A percentile compares a stretch with the other conserved stretches of the same genome.
Conservation (phyloP, 2,797 vertebrate genomes). For the Buphagus erythrorhynchus region DNA sequence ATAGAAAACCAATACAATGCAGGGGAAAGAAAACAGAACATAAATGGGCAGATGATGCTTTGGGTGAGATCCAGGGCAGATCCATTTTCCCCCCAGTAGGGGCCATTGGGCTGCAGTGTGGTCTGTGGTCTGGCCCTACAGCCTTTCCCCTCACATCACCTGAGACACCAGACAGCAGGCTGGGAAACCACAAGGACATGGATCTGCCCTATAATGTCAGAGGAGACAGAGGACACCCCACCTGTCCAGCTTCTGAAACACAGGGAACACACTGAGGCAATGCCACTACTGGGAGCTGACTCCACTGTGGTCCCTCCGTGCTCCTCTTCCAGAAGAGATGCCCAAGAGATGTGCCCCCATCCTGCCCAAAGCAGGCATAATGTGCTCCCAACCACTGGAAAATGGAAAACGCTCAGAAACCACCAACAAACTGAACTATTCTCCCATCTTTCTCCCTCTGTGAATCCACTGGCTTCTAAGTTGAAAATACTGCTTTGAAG, state of each 20-base stretch:
- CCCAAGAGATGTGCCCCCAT: not conserved
- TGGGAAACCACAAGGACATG: not conserved
- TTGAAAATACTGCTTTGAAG: not conserved
- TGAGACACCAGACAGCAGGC: not conserved
- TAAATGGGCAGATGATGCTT: not conserved
- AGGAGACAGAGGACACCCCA: not conserved
- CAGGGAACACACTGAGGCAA: not conserved
- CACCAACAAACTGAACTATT: not conserved
- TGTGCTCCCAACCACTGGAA: not conserved
- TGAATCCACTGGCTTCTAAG: not conserved
- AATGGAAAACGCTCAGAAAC: not conserved
- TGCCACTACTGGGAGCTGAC: accelerated
- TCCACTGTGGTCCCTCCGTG: accelerated
- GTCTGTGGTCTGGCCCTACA: not conserved
- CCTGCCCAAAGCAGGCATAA: not conserved
- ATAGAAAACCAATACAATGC: not conserved
- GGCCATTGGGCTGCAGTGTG: not conserved
- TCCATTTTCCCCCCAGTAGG: not conserved
- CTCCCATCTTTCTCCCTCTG: not conserved
- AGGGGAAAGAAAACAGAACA: not conserved
- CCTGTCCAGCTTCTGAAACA: not conserved
- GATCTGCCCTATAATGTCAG: not conserved
- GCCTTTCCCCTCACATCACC: not conserved
- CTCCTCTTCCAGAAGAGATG: not conserved
- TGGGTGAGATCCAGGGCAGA: not conserved